Conservation (phyloP, 2,888 invertebrate genomes). For the Drosophila trichaetosa region DNA sequence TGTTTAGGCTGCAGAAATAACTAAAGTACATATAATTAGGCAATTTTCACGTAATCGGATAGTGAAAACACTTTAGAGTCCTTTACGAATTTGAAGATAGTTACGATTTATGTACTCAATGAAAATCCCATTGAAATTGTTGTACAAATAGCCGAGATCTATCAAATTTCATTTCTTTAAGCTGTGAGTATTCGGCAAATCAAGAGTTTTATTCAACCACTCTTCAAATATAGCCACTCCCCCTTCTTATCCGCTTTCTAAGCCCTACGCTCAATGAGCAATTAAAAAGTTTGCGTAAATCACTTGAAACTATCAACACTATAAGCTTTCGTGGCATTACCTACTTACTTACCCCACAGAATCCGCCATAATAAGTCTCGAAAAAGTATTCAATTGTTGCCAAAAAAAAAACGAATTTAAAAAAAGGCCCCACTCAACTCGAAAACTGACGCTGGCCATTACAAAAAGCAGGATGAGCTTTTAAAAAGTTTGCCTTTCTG, state of each 20-base stretch:
- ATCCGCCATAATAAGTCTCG: conserved; percentile 41
- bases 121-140: neutral
- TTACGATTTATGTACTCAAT: neutral
- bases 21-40: neutral
- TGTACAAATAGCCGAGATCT: neutral
- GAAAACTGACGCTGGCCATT: conserved; percentile 37
- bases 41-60: neutral
- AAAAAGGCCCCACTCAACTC: neutral
- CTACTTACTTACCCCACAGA: conserved; percentile 15
- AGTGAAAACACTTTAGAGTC: neutral
- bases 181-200: neutral
- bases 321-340: conserved; percentile 47
- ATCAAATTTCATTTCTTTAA: neutral
- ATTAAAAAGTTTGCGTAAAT: conserved; percentile 53
- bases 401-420: conserved; percentile 27
- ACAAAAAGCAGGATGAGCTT: conserved; percentile 49
- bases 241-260: neutral
- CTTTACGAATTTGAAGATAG: neutral
- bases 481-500: conserved; percentile 43
- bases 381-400: conserved; percentile 60
- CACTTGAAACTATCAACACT: conserved; percentile 60
- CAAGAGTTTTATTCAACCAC: neutral
- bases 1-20: neutral
- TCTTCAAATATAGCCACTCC: neutral
- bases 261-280: conserved; percentile 22